These are phyloP conservation scores for Mamestra configurata DNA, from an alignment of 1,140 invertebrate species.

Conservation along the genomic window DNA sequence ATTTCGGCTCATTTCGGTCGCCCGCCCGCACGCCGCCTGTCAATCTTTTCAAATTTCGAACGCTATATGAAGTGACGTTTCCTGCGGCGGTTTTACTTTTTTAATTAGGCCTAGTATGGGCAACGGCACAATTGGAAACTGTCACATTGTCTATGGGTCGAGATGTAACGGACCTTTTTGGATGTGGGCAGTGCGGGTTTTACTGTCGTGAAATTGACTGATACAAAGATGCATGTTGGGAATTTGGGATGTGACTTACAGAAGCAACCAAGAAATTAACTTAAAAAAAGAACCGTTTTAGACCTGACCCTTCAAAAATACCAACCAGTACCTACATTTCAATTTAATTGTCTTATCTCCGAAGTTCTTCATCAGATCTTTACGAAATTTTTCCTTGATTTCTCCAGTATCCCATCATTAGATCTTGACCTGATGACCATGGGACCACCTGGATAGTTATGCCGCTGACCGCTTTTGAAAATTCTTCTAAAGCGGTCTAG, in stretches of 20 bases:
- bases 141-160: slow-evolving; percentile 9
- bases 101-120: slow-evolving; percentile 54
- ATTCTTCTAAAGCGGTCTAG: no score
- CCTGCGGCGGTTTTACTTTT: slow-evolving; percentile 55
- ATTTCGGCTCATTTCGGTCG: slow-evolving; percentile 33
- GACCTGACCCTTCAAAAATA: no score
- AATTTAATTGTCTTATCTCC: no score
- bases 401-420: no score
- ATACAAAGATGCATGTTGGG: not conserved
- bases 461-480: no score
- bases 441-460: no score
- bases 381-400: no score
- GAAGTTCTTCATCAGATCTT: no score
- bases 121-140: slow-evolving; percentile 41
- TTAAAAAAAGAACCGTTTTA: no score
- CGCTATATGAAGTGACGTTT: slow-evolving; percentile 58
- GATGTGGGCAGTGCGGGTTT: slow-evolving; percentile 25
- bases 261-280: no score
- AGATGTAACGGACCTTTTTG: slow-evolving; percentile 36
- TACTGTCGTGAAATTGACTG: not conserved
- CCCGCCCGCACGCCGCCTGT: slow-evolving; percentile 54
- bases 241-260: not conserved
- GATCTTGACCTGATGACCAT: no score
- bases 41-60: slow-evolving; percentile 63
- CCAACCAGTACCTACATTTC: no score